A percentile compares a stretch with the other conserved stretches of the same genome.
phyloP scores from a whole-genome alignment of 2,888 invertebrate genomes.

The Camptogramma bilineatum region DNA sequence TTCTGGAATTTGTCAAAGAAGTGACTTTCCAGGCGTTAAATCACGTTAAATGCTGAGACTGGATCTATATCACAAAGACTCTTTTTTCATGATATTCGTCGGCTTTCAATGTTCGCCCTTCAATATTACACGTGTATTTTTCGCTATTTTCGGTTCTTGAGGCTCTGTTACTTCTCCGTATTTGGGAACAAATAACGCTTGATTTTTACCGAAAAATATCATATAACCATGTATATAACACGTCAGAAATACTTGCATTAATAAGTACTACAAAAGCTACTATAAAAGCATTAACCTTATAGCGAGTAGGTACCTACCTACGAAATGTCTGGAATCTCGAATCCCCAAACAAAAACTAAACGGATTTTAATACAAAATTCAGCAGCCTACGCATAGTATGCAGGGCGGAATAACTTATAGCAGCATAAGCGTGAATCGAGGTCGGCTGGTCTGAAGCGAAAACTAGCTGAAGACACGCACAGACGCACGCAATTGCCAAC shows the following conservation, averaged over 20 bases:
- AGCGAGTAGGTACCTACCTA: neutral
- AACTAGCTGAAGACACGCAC: conserved; percentile 80
- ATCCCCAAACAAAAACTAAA: conserved; percentile 46
- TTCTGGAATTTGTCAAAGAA: conserved; percentile 43
- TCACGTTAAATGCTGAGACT: conserved; percentile 25
- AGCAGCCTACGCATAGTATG: conserved; percentile 67
- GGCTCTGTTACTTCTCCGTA: conserved; percentile 1
- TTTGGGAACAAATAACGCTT: neutral
- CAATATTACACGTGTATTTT: conserved; percentile 14
- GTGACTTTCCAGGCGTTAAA: conserved; percentile 36
- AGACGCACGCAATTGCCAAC: conserved; percentile 75
- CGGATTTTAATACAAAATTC: conserved; percentile 55
- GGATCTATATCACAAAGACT: conserved; percentile 13
- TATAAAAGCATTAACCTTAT: conserved; percentile 9
- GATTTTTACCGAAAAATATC: neutral
- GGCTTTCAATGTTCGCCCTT: conserved; percentile 22
- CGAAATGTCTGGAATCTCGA: conserved; percentile 37
- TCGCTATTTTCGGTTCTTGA: conserved; percentile 3
- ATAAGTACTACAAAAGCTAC: neutral
- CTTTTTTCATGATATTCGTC: conserved; percentile 8
- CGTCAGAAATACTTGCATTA: neutral
- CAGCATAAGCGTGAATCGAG: conserved; percentile 78
- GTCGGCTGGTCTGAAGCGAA: conserved; percentile 73
- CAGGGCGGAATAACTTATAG: conserved; percentile 79
- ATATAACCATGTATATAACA: neutral